Conservation (phyloP, 1,140 invertebrate species). For the Ostrea denselamellosa region DNA sequence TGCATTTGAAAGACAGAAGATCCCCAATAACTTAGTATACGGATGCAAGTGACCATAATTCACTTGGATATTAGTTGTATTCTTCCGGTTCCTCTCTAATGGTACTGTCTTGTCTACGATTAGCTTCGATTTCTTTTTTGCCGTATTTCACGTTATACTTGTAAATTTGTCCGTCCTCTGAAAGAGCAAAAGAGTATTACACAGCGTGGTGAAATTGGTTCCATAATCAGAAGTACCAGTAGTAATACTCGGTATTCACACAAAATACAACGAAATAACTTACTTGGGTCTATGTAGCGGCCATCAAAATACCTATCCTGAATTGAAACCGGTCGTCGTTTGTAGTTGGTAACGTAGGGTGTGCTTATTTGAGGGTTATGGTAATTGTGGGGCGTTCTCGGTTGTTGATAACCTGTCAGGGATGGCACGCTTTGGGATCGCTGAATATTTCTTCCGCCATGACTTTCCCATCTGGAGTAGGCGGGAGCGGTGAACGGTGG, state of each 20-base stretch:
- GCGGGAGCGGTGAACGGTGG: constrained; percentile 56
- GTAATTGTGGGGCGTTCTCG: constrained; percentile 37
- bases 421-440: constrained; percentile 40
- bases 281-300: constrained; percentile 62
- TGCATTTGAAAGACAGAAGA: not conserved
- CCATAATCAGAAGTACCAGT: not conserved
- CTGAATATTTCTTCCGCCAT: constrained; percentile 3
- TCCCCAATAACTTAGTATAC: not conserved
- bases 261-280: constrained; percentile 36
- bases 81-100: constrained; percentile 38
- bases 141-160: constrained; percentile 67
- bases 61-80: constrained; percentile 11
- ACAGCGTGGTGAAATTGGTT: not conserved
- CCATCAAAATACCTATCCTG: constrained; percentile 55
- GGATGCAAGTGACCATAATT: not conserved
- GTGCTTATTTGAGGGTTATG: not conserved
- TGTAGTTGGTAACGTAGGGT: constrained; percentile 37
- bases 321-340: constrained; percentile 44
- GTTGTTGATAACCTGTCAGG: constrained; percentile 46
- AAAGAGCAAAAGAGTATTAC: constrained; percentile 44
- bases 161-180: constrained; percentile 64
- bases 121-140: constrained; percentile 56
- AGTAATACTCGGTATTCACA: not conserved
- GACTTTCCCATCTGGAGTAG: constrained; percentile 50
- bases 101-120: constrained; percentile 29